A percentile compares a stretch with the other conserved stretches of the same genome.
These are phyloP conservation scores for Drosophila koepferae DNA, from an alignment of 2,888 invertebrate genomes.

Conservation along the genomic window DNA sequence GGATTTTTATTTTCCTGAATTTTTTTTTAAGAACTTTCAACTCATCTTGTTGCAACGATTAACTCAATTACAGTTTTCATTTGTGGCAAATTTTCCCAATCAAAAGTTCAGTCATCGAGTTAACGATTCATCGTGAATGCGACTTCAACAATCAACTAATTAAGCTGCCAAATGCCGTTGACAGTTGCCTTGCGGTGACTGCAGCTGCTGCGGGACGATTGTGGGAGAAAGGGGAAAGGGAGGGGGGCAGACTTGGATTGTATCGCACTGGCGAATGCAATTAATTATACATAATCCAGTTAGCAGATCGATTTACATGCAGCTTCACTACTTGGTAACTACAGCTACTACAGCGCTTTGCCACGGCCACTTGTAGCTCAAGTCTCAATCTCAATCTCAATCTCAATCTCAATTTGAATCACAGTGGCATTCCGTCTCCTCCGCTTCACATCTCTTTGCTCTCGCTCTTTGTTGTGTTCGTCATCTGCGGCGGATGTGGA, in stretches of 20 bases:
- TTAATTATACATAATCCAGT: constrained; percentile 76
- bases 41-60: neutral
- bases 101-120: constrained; percentile 38
- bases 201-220: neutral
- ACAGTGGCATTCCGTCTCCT: too few species aligned
- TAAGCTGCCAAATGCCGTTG: constrained; percentile 64
- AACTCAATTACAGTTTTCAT: constrained; percentile 18
- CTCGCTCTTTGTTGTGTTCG: constrained; percentile 7
- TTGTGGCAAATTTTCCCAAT: constrained; percentile 31
- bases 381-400: constrained; percentile 22
- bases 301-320: constrained; percentile 75
- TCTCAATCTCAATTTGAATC: too few species aligned
- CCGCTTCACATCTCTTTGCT: neutral
- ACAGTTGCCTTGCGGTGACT: constrained; percentile 54
- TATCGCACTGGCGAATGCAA: constrained; percentile 55
- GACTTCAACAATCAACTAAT: constrained; percentile 53
- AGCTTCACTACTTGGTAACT: neutral
- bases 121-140: constrained; percentile 46
- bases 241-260: neutral
- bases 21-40: neutral
- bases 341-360: constrained; percentile 5
- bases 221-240: neutral
- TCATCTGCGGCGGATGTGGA: constrained; percentile 33
- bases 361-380: constrained; percentile 49
- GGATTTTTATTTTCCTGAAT: neutral